Conservation (phyloP, 2,797 vertebrate species). For the Enteromius anoplus region DNA sequence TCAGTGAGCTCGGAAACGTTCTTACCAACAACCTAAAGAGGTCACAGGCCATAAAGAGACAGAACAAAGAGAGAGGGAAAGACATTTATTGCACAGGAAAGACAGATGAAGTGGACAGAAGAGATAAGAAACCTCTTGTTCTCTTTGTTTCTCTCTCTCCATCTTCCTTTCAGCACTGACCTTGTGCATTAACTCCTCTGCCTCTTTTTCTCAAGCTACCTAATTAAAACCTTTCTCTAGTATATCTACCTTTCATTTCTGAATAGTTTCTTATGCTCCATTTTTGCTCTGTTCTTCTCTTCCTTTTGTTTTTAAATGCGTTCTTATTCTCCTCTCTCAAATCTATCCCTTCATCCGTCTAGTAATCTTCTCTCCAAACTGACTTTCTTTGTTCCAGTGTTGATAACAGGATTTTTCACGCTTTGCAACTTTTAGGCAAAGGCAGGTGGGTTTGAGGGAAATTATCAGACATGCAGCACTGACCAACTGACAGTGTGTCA, state of each 20-base stretch:
- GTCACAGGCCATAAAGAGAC: conserved; percentile 55
- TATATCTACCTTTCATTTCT: conserved; percentile 71
- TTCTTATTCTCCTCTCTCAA: conserved; percentile 24
- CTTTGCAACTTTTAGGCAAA: conserved; percentile 38
- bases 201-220: conserved; percentile 78
- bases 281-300: conserved; percentile 37
- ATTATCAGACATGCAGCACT: not conserved
- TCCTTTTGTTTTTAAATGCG: conserved; percentile 39
- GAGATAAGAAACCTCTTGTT: conserved; percentile 48
- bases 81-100: conserved; percentile 51
- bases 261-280: conserved; percentile 63
- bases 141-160: conserved; percentile 58
- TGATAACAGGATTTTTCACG: conserved; percentile 32
- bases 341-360: conserved; percentile 1
- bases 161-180: conserved; percentile 62
- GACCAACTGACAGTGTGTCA: conserved; percentile 7
- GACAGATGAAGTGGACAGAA: conserved; percentile 46
- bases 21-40: conserved; percentile 40
- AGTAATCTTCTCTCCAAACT: conserved; percentile 45
- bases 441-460: conserved; percentile 12
- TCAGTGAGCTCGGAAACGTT: conserved; percentile 32
- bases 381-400: conserved; percentile 13
- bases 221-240: conserved; percentile 76
- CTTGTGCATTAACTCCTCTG: conserved; percentile 75
- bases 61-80: conserved; percentile 47